These are phyloP conservation scores for Piprites chloris DNA, from an alignment of 2,113 vertebrate genomes.

Conservation along the genomic window DNA sequence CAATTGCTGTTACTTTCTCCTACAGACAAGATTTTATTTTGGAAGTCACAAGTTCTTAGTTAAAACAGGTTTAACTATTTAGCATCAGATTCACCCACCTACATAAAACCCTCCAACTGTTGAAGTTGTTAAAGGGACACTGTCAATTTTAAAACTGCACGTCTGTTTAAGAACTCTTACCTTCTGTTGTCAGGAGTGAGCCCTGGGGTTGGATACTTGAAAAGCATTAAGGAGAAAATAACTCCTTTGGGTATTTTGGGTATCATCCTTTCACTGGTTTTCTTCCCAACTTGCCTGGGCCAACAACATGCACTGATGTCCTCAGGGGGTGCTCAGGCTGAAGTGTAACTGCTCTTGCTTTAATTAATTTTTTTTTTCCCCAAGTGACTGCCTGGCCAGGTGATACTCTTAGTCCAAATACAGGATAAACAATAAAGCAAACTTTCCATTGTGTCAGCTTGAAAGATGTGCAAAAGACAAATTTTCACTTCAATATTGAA, in stretches of 20 bases:
- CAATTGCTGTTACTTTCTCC: not conserved
- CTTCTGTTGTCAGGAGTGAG: slow-evolving; percentile 25
- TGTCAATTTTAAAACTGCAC: not conserved
- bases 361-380: not conserved
- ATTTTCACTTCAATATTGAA: not conserved
- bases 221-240: not conserved
- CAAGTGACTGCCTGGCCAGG: not conserved
- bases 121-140: slow-evolving; percentile 24
- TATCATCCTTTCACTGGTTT: not conserved
- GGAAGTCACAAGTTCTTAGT: slow-evolving; percentile 13
- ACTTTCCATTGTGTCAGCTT: not conserved
- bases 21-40: slow-evolving; percentile 10
- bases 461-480: not conserved
- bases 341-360: not conserved
- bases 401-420: not conserved
- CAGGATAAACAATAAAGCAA: not conserved
- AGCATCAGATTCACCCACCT: slow-evolving; percentile 34
- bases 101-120: slow-evolving; percentile 31
- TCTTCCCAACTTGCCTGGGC: not conserved
- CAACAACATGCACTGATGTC: not conserved
- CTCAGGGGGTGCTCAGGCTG: not conserved
- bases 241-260: not conserved
- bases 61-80: slow-evolving; percentile 56
- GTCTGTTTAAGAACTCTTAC: slow-evolving; percentile 17
- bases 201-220: not conserved